Base-by-base conservation (phyloP, 2,888 invertebrate species). In the Saturnia pavonia region DNA sequence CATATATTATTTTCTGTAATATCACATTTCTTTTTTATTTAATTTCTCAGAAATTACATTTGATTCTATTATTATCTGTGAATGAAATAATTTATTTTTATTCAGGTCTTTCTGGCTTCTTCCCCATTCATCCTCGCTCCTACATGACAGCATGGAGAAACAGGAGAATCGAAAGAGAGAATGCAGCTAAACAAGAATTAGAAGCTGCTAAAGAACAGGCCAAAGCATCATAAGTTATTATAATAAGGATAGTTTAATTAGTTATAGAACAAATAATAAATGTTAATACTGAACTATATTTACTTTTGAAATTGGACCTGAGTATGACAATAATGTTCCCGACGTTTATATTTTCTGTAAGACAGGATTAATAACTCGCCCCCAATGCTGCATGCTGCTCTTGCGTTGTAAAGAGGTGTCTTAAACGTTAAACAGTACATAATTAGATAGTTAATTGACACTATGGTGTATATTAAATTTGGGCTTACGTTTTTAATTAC, bases 81-180 rank as follows among this genome's bases (percentile, higher is more conserved):
- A 34, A 42, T n/a, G 22, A 45, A 68, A 27, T 2, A 65, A 14
- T 19, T 34, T 69, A 1, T 71, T 4, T 71, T 85, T 82, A 0
- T 25, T 12, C 90, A 95, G 96, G 97, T 72, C 83, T 97, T 8
- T 90, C 97, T 67, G 99, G 99, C 4, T 96, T 97, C 82, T 95
- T 97, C 69, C 99, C 99, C 0, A 96, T 99, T 74, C 97, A 98
- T 88, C 99, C 99, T 0, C 94, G 94, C 68, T 96, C 96, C 0
- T 97, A 97, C 80, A 96, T 97, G 95, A 94, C 88, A 1, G 97
- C 98, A 0, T 98, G 97, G 97, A 94, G 96, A 80, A 96, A 95
- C 79, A 94, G 97, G 72, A 87, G 82, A 72, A 80, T 80, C 2
- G 83, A 88, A 66, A 79, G 73, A 73, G 86, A 90, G 68, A 81